Evolutionary conservation across 2,113 vertebrate species (phyloP).

Genomic region (Pogona vitticeps): DNA sequence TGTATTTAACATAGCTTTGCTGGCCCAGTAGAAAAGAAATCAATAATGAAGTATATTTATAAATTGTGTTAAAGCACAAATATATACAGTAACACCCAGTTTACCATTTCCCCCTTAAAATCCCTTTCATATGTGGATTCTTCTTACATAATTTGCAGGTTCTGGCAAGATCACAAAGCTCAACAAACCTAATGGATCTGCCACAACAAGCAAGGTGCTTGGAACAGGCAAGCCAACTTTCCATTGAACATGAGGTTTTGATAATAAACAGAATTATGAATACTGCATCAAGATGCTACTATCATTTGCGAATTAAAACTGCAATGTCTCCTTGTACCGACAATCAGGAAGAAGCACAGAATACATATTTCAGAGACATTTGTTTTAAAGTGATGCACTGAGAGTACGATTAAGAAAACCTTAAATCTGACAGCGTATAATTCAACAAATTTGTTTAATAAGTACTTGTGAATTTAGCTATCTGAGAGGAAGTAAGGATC

Average conservation of each 20-base stretch:
- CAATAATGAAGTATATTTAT: background rate
- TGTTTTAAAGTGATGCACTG: background rate
- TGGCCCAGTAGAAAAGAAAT: too few species aligned
- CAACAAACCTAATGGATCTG: constrained; percentile 1
- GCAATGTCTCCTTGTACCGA: constrained; percentile 8
- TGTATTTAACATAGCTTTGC: too few species aligned
- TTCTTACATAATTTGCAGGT: constrained; percentile 11
- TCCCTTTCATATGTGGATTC: constrained; percentile 12
- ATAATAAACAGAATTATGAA: constrained; percentile 9
- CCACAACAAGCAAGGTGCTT: background rate
- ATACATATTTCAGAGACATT: background rate
- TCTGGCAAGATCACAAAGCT: background rate
- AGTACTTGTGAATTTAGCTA: constrained; percentile 39
- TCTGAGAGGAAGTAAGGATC: constrained; percentile 40
- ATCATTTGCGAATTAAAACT: background rate
- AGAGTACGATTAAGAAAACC: constrained; percentile 23
- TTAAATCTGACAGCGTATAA: constrained; percentile 44
- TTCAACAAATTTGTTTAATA: constrained; percentile 34
- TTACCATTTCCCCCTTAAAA: background rate
- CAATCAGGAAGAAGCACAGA: constrained; percentile 11
- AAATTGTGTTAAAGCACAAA: background rate
- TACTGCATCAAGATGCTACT: constrained; percentile 7
- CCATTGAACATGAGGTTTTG: background rate
- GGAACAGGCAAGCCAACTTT: background rate
- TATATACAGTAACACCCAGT: background rate